Percentiles rank a stretch among this genome's conserved stretches.
phyloP scores from a whole-genome alignment of 2,797 vertebrate genomes.

The Nyctalus aviator region DNA sequence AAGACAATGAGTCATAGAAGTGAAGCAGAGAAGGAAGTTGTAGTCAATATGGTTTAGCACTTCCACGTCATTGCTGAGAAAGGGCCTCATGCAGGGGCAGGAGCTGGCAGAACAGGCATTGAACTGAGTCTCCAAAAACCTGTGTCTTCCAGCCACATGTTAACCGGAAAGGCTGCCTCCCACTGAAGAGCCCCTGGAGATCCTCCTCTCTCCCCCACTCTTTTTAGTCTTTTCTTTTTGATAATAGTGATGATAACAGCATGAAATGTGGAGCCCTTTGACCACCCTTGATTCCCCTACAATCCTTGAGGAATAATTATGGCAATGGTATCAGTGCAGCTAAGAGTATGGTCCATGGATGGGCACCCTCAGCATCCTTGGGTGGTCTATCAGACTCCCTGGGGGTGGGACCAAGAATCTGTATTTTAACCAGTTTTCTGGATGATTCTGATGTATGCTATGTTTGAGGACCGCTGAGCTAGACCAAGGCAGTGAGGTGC shows the following conservation, averaged over 20 bases:
- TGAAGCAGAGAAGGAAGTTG: background rate
- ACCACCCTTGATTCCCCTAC: background rate
- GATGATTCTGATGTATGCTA: too few relatives aligned
- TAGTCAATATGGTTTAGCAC: background rate
- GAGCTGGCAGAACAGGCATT: background rate
- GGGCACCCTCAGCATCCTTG: rapidly evolving
- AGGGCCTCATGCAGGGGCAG: rapidly evolving
- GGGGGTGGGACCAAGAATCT: rapidly evolving
- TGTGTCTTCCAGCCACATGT: background rate
- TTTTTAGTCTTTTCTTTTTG: background rate
- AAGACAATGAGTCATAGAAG: background rate
- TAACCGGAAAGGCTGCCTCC: background rate
- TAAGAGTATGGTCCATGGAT: rapidly evolving
- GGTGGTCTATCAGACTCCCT: background rate
- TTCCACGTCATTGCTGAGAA: background rate
- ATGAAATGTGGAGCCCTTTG: background rate
- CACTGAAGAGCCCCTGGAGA: background rate
- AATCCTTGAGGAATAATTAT: background rate
- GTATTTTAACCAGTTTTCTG: background rate
- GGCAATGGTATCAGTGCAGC: background rate
- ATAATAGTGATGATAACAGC: too few relatives aligned
- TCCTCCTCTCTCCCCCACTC: background rate
- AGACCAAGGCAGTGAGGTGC: background rate
- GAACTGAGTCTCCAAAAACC: background rate
- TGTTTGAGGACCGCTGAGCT: background rate